phyloP scores from a whole-genome alignment of 2,113 vertebrate species.

The Coregonus clupeaformis region DNA sequence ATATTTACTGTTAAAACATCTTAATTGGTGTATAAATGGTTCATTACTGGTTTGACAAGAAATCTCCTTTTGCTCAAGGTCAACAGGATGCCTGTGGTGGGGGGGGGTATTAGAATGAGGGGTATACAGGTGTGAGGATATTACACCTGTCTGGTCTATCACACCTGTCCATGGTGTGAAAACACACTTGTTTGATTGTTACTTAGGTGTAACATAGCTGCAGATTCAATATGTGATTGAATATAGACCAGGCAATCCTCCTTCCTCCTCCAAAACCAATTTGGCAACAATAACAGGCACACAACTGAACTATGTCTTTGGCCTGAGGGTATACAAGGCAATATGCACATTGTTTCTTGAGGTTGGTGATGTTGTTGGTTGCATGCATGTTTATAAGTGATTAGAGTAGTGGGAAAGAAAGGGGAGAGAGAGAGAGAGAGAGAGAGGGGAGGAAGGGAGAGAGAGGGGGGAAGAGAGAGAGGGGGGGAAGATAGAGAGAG shows the following conservation, averaged over 20 bases:
- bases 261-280: conserved; percentile 27
- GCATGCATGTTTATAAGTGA: conserved; percentile 20
- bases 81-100: conserved; percentile 61
- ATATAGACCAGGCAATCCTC: conserved; percentile 39
- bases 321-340: conserved; percentile 76
- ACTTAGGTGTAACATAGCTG: conserved; percentile 50
- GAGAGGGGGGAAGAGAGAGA: conserved; percentile 10
- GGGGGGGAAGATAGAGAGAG: conserved; percentile 21
- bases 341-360: conserved; percentile 66
- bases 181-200: background rate
- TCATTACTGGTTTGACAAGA: conserved; percentile 43
- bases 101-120: conserved; percentile 37
- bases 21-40: conserved; percentile 59
- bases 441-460: conserved; percentile 4
- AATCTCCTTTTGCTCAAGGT: conserved; percentile 33
- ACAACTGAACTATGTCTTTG: conserved; percentile 70
- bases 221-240: conserved; percentile 55
- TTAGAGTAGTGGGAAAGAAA: conserved; percentile 49
- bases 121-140: conserved; percentile 35
- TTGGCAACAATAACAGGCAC: conserved; percentile 59
- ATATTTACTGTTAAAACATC: conserved; percentile 44
- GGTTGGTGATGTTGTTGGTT: conserved; percentile 56
- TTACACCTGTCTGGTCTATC: too few relatives aligned
- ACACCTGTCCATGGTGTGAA: too few relatives aligned
- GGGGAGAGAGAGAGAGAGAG: conserved; percentile 27